Evolutionary conservation across 2,888 invertebrate genomes (phyloP), one percentile per base, ranked within the genome.

Genomic region (Xylocampa areola): DNA sequence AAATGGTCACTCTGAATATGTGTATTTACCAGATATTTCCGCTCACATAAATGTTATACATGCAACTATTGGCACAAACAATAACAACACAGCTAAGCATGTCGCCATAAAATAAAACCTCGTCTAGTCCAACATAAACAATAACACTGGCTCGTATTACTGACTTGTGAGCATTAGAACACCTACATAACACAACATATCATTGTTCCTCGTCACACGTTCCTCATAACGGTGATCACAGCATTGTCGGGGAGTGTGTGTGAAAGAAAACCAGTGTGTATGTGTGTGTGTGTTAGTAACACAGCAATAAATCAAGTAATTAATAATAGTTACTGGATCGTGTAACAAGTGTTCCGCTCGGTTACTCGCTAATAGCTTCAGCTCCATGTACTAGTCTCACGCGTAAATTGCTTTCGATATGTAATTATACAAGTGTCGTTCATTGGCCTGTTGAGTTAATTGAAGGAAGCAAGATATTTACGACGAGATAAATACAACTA

Each of bases 291-390:
- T n/a, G n/a, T n/a, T n/a, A n/a, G n/a, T n/a, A 14, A 30, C 14
- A 14, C 45, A 49, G 23, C 71, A 61, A 68, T 73, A 73, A 70
- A 75, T 78, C 70, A 67, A 40, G 50, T 55, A 76, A 76, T 68
- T 73, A 68, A 73, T 77, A 53, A 67, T 23, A 68, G 51, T 43
- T n/a, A 10, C 13, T 16, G 45, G 14, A 37, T 16, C 59, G 33
- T 21, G 44, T 35, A 66, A 59, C 45, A 55, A 45, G 39, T 8
- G 70, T 67, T 73, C 50, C 68, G 29, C 50, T 53, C 57, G 30
- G 55, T 39, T 61, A 48, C 51, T 16, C 49, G 61, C 59, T 61
- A 57, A 61, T 47, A 50, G 53, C 60, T 55, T n/a, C 53, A 47
- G 39, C 36, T 41, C 17, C n/a, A 21, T 37, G 36, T 14, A 7